Evolutionary conservation across 2,888 invertebrate species (phyloP).

Genomic region (Neoscelio sp.): DNA sequence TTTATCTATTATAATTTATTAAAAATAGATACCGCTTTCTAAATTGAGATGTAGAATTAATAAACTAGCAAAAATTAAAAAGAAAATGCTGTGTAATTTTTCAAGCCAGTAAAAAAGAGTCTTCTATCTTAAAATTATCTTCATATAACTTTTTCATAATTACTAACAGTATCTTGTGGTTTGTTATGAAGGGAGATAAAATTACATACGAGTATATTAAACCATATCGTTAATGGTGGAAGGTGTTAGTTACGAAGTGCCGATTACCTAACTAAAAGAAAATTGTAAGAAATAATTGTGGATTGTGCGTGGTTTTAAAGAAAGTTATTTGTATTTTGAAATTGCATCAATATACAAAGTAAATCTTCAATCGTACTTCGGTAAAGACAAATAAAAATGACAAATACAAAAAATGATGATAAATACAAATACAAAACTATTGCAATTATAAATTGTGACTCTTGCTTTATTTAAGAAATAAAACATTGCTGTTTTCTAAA

Average conservation of each 20-base stretch:
- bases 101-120: constrained; percentile 13
- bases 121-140: constrained; percentile 46
- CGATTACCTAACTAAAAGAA: constrained; percentile 38
- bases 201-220: constrained; percentile 48
- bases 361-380: too few species aligned
- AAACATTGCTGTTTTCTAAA: too few species aligned
- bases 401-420: too few species aligned
- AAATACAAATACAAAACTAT: too few species aligned
- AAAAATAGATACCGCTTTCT: too few species aligned
- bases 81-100: constrained; percentile 11
- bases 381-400: too few species aligned
- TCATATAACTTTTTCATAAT: constrained; percentile 26
- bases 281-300: constrained; percentile 12
- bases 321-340: too few species aligned
- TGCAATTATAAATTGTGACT: too few species aligned
- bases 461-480: too few species aligned
- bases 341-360: too few species aligned
- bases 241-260: constrained; percentile 31
- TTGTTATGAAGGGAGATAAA: constrained; percentile 16
- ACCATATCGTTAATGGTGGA: constrained; percentile 35
- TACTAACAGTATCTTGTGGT: constrained; percentile 23
- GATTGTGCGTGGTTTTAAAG: too few species aligned
- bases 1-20: too few species aligned
- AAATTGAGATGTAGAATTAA: neutral
- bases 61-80: neutral